Evolutionary conservation across 2,797 vertebrate species (phyloP), one percentile per base, ranked within the genome.

Genomic region (Sebastolobus altivelis): DNA sequence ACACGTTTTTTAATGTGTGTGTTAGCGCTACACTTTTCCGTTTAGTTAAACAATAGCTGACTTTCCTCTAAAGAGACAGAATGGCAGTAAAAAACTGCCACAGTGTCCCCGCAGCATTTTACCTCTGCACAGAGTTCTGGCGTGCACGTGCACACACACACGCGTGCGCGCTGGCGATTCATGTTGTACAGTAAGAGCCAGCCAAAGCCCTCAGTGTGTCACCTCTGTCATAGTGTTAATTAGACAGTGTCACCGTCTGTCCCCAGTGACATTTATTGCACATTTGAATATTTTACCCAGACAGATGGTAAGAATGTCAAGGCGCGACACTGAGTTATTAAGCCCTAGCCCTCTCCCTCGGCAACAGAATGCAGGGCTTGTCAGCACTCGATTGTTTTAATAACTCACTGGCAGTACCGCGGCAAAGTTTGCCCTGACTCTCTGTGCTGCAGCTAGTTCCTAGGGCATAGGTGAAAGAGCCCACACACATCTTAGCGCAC

Each of bases 281-380:
- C 90, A 96, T 96, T 96, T 96, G 94, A 96, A 96, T 96, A 96
- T 95, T 96, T 95, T 95, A 95, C 94, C 91, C 94, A 93, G 95
- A 94, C 96, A 96, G 96, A 96, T 96, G 95, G 96, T 95, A 95
- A 94, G 95, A 96, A 95, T 96, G 95, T 96, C 95, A 96, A 93
- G 92, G 93, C 94, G 81, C 94, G 96, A 96, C 95, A 95, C 94
- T 95, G 95, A 96, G 96, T 96, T 96, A 96, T 96, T 95, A 95
- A 95, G 95, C 93, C 90, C 89, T 93, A 89, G 93, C 93, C 93
- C 88, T 93, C 90, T 94, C 90, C 91, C 89, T 92, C 85, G 67
- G 88, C 89, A 84, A 93, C 94, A 93, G 91, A 91, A 93, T 84
- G 93, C 88, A 66, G 88, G 90, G 93, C 92, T 94, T 95, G 95